phyloP scores from a whole-genome alignment of 2,113 vertebrate species.

The Dolichotis patagonum region DNA sequence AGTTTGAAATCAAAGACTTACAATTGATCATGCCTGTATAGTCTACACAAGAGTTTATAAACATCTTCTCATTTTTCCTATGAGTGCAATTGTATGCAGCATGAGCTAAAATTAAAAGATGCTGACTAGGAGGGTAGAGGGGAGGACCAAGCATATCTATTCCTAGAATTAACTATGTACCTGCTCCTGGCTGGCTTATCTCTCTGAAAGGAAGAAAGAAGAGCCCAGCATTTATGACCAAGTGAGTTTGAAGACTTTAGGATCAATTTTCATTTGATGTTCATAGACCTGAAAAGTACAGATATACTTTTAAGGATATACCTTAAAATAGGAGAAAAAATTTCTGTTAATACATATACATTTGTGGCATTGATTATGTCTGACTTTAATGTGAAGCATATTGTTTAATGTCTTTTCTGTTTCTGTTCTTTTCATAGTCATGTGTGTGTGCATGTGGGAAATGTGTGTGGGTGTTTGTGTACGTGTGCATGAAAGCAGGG shows the following conservation, averaged over 20 bases:
- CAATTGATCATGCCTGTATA: conserved; percentile 50
- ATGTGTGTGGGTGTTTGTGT: not conserved
- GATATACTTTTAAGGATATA: not conserved
- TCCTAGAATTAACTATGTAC: not conserved
- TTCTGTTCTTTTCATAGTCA: not conserved
- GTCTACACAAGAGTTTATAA: not conserved
- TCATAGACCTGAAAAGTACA: not conserved
- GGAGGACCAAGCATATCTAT: not conserved
- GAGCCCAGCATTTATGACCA: not conserved
- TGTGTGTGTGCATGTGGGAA: too few species aligned
- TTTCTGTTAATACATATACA: not conserved
- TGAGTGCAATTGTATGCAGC: conserved; percentile 8
- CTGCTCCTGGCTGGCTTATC: not conserved
- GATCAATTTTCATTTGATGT: not conserved
- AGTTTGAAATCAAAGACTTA: conserved; percentile 69
- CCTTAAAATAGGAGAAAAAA: not conserved
- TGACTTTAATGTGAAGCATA: not conserved
- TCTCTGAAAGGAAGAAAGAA: not conserved
- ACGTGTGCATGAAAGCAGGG: not conserved
- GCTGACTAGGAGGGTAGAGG: not conserved
- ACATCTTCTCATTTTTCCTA: conserved; percentile 48
- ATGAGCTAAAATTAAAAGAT: not conserved
- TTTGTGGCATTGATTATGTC: not conserved
- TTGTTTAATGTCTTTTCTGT: not conserved
- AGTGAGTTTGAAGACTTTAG: not conserved